Conservation (phyloP, 2,113 vertebrate species). For the Aptenodytes patagonicus region DNA sequence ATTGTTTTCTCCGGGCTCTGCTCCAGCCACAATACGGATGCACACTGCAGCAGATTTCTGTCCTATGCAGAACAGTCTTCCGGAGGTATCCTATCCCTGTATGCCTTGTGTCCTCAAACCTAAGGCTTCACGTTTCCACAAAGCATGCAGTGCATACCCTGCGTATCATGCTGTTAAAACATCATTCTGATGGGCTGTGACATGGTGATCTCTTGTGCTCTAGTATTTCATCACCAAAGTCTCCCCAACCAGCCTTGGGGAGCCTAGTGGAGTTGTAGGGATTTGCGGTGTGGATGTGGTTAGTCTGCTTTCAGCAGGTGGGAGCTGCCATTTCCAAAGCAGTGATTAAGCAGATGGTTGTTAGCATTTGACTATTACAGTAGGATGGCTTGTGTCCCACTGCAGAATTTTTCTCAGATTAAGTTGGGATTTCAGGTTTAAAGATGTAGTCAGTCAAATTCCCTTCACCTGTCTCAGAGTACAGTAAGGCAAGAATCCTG, state of each 20-base stretch:
- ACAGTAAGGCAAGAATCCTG: background rate
- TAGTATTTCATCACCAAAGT: background rate
- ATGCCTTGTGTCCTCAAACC: background rate
- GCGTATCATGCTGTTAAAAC: background rate
- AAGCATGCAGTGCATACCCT: background rate
- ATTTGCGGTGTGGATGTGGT: background rate
- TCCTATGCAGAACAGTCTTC: background rate
- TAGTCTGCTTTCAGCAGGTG: background rate
- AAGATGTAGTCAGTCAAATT: background rate
- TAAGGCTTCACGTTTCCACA: background rate
- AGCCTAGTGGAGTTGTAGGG: background rate
- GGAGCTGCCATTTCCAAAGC: background rate
- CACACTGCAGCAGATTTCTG: background rate
- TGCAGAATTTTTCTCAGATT: background rate
- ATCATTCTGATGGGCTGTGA: background rate
- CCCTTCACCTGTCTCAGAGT: background rate
- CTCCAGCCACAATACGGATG: background rate
- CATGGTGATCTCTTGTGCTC: fast-evolving
- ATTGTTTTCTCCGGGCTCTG: background rate
- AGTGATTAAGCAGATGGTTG: background rate
- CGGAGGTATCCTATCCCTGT: background rate
- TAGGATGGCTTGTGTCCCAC: background rate
- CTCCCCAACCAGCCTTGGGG: too few relatives aligned
- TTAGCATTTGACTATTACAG: background rate
- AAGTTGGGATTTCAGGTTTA: background rate